phyloP scores from a whole-genome alignment of 1,140 invertebrate species.

The Drosophila sechellia region DNA sequence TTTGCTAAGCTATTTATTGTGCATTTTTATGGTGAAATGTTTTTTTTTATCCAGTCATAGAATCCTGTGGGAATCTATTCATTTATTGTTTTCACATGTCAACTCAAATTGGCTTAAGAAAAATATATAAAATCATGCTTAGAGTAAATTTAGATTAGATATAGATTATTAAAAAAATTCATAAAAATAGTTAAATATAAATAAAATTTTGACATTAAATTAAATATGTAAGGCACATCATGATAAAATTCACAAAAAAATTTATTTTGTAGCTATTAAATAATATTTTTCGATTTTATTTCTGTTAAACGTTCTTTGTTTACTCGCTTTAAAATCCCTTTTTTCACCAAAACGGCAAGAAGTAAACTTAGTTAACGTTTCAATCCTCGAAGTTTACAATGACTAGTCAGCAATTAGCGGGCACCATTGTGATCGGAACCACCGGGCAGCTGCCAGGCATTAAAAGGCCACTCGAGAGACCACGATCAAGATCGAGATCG shows the following conservation, averaged over 20 bases:
- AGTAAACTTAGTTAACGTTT: slow-evolving; percentile 37
- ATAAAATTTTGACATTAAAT: too few species aligned
- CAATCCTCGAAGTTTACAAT: slow-evolving; percentile 45
- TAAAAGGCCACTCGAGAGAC: slow-evolving; percentile 41
- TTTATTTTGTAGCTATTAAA: too few species aligned
- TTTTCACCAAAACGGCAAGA: background rate
- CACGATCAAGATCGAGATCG: slow-evolving; percentile 41
- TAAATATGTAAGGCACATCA: too few species aligned
- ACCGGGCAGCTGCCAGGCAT: slow-evolving; percentile 53
- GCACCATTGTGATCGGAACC: slow-evolving; percentile 52
- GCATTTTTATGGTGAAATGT: background rate
- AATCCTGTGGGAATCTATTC: background rate
- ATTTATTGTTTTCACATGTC: background rate
- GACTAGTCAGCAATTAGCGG: slow-evolving; percentile 78
- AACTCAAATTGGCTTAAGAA: background rate
- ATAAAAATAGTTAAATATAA: too few species aligned
- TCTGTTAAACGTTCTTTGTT: background rate
- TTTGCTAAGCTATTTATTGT: slow-evolving; percentile 5
- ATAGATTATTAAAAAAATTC: too few species aligned
- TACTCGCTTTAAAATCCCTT: background rate
- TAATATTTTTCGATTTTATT: too few species aligned
- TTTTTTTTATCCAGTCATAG: background rate
- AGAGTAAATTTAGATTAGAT: too few species aligned
- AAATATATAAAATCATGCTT: too few species aligned
- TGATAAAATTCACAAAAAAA: background rate